Evolutionary conservation across 2,113 vertebrate genomes (phyloP).

Genomic region (Alectura lathami): DNA sequence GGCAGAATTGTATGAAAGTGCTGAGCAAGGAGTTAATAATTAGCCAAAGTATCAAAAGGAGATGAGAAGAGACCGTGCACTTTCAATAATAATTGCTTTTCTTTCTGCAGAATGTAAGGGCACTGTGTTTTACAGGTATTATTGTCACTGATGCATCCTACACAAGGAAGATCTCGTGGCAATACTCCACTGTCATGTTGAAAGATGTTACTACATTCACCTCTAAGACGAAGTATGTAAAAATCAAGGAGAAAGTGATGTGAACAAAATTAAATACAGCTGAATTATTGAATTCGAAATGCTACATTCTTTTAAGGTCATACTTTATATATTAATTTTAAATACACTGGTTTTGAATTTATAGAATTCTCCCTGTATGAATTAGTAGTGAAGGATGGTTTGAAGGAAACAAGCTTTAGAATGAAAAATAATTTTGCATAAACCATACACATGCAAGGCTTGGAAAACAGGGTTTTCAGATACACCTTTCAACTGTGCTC

Average conservation of each 20-base stretch:
- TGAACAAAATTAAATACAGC: background rate
- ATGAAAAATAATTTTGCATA: background rate
- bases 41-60: background rate
- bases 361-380: background rate
- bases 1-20: background rate
- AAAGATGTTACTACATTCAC: background rate
- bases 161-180: background rate
- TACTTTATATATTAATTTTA: background rate
- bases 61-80: background rate
- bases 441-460: accelerated
- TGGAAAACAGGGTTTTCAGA: background rate
- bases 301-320: background rate
- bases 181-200: background rate
- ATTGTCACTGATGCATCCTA: background rate
- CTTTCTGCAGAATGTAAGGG: background rate
- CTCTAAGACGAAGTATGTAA: background rate
- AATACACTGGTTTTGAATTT: background rate
- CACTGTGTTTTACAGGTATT: background rate
- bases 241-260: background rate
- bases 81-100: background rate
- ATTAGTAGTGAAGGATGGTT: background rate
- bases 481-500: background rate
- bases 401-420: background rate
- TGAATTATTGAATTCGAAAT: background rate
- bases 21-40: background rate